A percentile compares a stretch with the other conserved stretches of the same genome.
Conservation (phyloP, 1,140 invertebrate species). For the Branchinecta lindahli region DNA sequence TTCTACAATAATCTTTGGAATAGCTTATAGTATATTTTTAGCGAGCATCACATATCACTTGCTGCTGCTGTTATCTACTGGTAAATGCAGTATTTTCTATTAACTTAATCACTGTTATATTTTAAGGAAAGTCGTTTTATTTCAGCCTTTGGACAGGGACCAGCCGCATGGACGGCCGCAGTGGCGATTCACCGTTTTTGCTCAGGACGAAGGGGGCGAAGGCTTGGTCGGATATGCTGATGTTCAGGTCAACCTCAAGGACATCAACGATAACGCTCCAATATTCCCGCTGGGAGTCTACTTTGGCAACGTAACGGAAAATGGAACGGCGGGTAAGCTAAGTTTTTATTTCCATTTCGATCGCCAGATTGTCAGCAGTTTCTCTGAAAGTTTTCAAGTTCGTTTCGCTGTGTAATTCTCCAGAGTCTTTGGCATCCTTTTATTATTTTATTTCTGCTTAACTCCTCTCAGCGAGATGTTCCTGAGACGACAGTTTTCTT, state of each 20-base stretch:
- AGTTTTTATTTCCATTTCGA: neutral
- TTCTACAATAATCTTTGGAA: no score
- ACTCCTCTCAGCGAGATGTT: no score
- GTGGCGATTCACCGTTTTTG: constrained; percentile 96
- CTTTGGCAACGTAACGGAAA: constrained; percentile 87
- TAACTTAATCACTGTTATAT: no score
- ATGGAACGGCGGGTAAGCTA: constrained; percentile 67
- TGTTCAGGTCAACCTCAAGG: constrained; percentile 90
- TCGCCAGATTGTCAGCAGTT: neutral
- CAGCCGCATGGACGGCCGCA: constrained; percentile 86
- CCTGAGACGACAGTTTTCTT: no score
- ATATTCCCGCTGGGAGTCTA: constrained; percentile 87
- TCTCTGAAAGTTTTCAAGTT: constrained; percentile 3
- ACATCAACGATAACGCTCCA: constrained; percentile 96
- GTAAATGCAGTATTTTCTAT: no score
- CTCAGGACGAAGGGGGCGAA: constrained; percentile 89
- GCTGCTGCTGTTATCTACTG: no score
- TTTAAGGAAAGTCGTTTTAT: constrained; percentile 21
- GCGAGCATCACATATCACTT: no score
- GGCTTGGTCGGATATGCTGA: constrained; percentile 94
- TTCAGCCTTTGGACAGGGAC: constrained; percentile 84
- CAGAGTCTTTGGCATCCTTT: constrained; percentile 8
- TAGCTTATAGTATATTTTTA: no score
- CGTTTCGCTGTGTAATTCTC: constrained; percentile 9
- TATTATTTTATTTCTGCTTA: no score